Conservation (phyloP, 2,888 invertebrate genomes). For the Eubasilissa splendida region DNA sequence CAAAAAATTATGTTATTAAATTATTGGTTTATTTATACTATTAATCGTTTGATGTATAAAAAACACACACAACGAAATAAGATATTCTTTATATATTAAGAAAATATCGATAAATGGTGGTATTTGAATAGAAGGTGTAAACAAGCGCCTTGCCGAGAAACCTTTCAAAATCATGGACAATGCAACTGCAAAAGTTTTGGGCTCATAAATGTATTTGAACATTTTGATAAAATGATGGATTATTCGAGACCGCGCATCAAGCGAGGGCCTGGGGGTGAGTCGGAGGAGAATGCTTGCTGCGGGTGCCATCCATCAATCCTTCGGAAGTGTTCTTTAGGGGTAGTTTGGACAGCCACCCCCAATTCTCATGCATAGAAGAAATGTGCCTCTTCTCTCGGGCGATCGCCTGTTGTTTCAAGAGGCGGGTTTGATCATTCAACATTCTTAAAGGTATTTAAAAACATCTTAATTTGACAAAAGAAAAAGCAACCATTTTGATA, state of each 20-base stretch:
- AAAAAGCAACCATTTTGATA: neutral
- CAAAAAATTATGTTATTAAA: too few relatives aligned
- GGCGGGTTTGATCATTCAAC: conserved; percentile 22
- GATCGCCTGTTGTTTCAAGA: conserved; percentile 8
- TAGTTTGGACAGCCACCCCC: conserved; percentile 44
- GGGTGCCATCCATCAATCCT: conserved; percentile 52
- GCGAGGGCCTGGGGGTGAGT: conserved; percentile 7
- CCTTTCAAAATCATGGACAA: neutral
- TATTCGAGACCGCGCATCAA: conserved; percentile 26
- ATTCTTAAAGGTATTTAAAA: neutral
- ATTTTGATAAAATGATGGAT: conserved; percentile 50
- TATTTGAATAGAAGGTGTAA: too few relatives aligned
- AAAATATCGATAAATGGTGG: too few relatives aligned
- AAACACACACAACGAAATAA: too few relatives aligned
- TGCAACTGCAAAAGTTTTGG: conserved; percentile 6
- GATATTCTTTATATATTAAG: too few relatives aligned
- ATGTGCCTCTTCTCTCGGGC: neutral
- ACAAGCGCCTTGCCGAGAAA: neutral
- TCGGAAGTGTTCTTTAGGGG: conserved; percentile 49
- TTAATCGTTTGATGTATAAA: too few relatives aligned
- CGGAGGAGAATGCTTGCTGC: conserved; percentile 34
- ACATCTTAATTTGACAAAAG: too few relatives aligned
- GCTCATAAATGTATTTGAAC: conserved; percentile 40
- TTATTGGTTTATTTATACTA: too few relatives aligned
- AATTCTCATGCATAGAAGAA: conserved; percentile 39